These are phyloP conservation scores for Cephalopachus bancanus DNA, from an alignment of 2,797 vertebrate species.

Conservation along the genomic window DNA sequence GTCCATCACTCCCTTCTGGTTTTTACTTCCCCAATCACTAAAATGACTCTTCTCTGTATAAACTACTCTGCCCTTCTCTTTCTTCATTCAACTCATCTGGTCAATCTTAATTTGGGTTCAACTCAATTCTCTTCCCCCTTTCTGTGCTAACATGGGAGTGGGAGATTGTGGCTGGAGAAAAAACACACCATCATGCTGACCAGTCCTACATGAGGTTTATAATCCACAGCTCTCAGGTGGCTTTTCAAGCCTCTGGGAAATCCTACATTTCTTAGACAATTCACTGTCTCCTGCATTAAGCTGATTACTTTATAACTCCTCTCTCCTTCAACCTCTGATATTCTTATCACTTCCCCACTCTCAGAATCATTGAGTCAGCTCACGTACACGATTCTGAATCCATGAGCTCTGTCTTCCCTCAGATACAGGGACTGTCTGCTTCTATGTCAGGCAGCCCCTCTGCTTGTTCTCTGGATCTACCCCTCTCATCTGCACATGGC, in stretches of 20 bases:
- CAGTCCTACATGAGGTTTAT: not conserved
- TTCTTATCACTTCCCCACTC: not conserved
- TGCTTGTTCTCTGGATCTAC: accelerated
- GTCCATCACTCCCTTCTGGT: not conserved
- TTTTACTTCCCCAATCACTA: not conserved
- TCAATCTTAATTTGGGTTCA: not conserved
- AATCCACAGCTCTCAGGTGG: not conserved
- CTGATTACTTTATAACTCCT: not conserved
- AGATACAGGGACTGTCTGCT: too few relatives aligned
- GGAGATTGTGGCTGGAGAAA: not conserved
- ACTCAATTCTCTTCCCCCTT: not conserved
- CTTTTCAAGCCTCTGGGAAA: not conserved
- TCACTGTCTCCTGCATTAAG: not conserved
- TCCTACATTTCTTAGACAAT: not conserved
- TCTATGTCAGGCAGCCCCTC: not conserved
- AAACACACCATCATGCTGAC: not conserved
- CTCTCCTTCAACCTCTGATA: not conserved
- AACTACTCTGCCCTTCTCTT: not conserved
- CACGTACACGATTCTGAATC: not conserved
- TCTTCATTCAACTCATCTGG: not conserved
- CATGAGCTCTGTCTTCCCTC: not conserved
- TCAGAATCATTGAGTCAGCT: not conserved
- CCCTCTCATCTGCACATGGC: not conserved
- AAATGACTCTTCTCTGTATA: not conserved
- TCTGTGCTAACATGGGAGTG: not conserved